Percentiles rank a stretch among this genome's conserved stretches.
phyloP scores from a whole-genome alignment of 2,113 vertebrate genomes.

The Cyphomyrus plagiostoma region DNA sequence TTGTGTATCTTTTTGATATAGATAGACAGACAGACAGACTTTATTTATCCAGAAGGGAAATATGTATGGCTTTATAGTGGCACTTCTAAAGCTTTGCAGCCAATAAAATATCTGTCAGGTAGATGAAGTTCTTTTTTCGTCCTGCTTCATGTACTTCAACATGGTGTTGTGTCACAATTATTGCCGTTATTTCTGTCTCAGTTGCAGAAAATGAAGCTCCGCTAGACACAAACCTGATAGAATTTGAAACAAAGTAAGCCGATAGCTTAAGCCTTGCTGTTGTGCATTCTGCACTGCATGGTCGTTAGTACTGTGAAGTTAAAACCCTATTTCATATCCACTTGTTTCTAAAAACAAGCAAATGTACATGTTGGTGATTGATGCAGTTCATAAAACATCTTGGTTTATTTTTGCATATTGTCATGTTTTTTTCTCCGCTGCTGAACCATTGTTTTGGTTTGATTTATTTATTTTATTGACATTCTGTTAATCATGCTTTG shows the following conservation, averaged over 20 bases:
- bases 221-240: conserved; percentile 88
- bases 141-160: neutral
- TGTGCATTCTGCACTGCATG: neutral
- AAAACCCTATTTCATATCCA: neutral
- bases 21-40: too few species aligned
- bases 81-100: neutral
- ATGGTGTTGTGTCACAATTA: neutral
- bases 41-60: too few species aligned
- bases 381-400: neutral
- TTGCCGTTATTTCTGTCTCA: conserved; percentile 44
- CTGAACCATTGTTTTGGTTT: neutral
- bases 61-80: neutral
- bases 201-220: conserved; percentile 79
- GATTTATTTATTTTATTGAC: neutral
- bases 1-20: neutral
- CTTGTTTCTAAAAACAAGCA: neutral
- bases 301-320: neutral
- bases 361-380: conserved; percentile 3
- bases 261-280: neutral
- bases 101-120: neutral
- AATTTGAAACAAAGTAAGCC: conserved; percentile 93
- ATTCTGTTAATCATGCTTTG: neutral
- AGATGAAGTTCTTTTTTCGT: neutral
- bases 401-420: neutral
- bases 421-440: neutral